phyloP scores from a whole-genome alignment of 1,140 invertebrate species.

The Sweltsa coloradensis region DNA sequence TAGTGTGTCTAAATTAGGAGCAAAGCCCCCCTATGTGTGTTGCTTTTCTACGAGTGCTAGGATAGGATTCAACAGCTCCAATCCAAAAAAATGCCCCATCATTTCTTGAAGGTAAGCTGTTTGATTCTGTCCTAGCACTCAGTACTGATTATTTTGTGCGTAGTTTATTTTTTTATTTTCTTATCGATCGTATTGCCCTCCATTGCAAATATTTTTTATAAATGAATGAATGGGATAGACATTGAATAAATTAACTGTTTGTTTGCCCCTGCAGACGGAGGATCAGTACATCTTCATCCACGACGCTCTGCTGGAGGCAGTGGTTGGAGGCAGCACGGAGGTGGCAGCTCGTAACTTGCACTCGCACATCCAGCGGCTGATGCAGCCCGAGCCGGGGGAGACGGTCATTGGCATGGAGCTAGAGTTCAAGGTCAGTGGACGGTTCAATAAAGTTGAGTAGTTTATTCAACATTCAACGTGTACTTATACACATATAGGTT shows the following conservation, averaged over 20 bases:
- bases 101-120: no score
- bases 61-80: no score
- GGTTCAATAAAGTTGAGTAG: neutral
- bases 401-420: slow-evolving; percentile 94
- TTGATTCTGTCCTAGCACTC: no score
- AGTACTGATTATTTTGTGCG: no score
- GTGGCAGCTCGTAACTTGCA: slow-evolving; percentile 85
- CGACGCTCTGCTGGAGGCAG: slow-evolving; percentile 90
- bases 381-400: slow-evolving; percentile 66
- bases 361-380: slow-evolving; percentile 85
- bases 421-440: slow-evolving; percentile 77
- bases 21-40: no score
- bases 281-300: slow-evolving; percentile 99
- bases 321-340: slow-evolving; percentile 90
- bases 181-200: no score
- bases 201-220: neutral
- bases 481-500: no score
- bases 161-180: no score
- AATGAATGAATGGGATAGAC: neutral
- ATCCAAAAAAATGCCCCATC: no score
- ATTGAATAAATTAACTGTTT: neutral
- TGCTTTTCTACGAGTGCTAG: no score
- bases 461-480: no score
- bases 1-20: no score
- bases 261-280: slow-evolving; percentile 65